phyloP scores from a whole-genome alignment of 2,113 vertebrate species.

The Pongo pygmaeus region DNA sequence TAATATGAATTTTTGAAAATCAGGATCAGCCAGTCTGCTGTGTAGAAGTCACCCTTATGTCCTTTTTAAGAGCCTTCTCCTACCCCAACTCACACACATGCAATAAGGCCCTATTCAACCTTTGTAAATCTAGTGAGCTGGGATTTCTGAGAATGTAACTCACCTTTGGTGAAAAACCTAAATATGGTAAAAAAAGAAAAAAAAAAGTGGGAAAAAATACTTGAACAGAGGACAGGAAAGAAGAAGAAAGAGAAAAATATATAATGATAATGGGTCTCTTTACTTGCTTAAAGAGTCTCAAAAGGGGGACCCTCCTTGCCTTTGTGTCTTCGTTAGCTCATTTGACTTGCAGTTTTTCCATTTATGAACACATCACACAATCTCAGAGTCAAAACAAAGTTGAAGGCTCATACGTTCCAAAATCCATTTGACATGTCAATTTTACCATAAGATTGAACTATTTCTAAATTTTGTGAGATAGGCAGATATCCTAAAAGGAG shows the following conservation, averaged over 20 bases:
- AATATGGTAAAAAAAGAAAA: not conserved
- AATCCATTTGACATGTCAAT: not conserved
- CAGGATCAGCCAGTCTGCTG: not conserved
- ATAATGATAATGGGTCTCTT: not conserved
- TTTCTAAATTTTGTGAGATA: not conserved
- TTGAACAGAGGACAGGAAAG: not conserved
- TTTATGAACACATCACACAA: not conserved
- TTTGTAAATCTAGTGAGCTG: not conserved
- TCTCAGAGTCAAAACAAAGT: not conserved
- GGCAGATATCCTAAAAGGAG: not conserved
- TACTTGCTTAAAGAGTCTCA: not conserved
- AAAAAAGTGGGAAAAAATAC: not conserved
- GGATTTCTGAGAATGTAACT: not conserved
- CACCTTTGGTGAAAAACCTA: not conserved
- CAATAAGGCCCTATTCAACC: not conserved
- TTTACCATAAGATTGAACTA: not conserved
- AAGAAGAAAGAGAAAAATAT: not conserved
- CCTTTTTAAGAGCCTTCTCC: not conserved
- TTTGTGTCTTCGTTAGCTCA: not conserved
- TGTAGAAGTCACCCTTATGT: not conserved
- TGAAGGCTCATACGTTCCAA: not conserved
- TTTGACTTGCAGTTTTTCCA: not conserved
- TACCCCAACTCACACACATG: too few relatives aligned
- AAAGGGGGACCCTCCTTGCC: accelerated
- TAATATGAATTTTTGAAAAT: not conserved